Conservation (phyloP, 2,797 vertebrate species). For the Gambelia wislizenii region DNA sequence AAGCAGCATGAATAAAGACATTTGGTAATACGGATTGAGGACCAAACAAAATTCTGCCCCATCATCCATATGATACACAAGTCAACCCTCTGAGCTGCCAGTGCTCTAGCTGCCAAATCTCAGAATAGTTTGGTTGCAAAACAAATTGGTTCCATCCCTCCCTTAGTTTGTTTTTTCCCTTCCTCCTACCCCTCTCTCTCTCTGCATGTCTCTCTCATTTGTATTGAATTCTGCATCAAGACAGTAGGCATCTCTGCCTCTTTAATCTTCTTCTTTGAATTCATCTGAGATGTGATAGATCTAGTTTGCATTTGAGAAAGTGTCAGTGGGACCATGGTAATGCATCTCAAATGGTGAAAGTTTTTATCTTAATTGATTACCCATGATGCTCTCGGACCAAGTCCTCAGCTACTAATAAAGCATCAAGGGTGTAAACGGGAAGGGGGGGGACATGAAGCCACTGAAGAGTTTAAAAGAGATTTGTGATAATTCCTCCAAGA, state of each 20-base stretch:
- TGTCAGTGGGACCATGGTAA: conserved; percentile 65
- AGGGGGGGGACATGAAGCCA: conserved; percentile 32
- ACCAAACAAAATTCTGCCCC: neutral
- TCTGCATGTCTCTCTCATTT: neutral
- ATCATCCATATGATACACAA: neutral
- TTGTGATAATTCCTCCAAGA: conserved; percentile 74
- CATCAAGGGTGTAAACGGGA: conserved; percentile 3
- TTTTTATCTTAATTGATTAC: conserved; percentile 70
- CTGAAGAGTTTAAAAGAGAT: conserved; percentile 69
- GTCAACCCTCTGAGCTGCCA: neutral
- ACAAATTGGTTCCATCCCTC: neutral
- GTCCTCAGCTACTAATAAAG: conserved; percentile 35
- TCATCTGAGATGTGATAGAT: conserved; percentile 62
- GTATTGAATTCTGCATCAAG: conserved; percentile 33
- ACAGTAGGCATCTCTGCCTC: conserved; percentile 27
- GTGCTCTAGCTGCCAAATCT: neutral
- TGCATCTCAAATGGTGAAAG: conserved; percentile 63
- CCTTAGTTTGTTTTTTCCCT: neutral
- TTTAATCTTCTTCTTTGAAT: conserved; percentile 67
- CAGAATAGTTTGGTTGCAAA: neutral
- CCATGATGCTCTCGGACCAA: conserved; percentile 57
- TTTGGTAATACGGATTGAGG: neutral
- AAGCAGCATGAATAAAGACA: neutral
- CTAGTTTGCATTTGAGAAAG: conserved; percentile 61
- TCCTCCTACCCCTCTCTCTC: neutral